Evolutionary conservation across 2,888 invertebrate genomes (phyloP).

Genomic region (Linnaemya tessellans): DNA sequence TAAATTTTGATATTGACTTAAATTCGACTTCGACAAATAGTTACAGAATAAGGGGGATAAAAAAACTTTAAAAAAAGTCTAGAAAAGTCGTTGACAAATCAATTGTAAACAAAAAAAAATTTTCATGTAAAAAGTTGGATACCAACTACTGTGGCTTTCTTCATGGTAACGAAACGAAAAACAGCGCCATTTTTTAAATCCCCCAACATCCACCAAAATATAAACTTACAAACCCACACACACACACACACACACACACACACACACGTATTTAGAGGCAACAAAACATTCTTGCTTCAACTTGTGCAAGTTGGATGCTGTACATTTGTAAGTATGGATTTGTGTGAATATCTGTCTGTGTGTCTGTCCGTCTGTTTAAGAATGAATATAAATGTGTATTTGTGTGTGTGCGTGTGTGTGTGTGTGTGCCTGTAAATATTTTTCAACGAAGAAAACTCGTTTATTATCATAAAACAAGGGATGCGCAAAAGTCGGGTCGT

Average conservation of each 20-base stretch:
- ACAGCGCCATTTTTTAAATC: constrained; percentile 57
- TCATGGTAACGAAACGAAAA: constrained; percentile 12
- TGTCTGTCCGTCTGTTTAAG: constrained; percentile 27
- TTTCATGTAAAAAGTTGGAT: too few species aligned
- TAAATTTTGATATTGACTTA: too few species aligned
- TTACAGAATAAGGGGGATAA: too few species aligned
- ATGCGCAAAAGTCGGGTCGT: constrained; percentile 82
- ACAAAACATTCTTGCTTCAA: constrained; percentile 44
- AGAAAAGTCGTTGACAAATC: neutral
- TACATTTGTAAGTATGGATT: neutral
- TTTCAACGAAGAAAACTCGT: constrained; percentile 83
- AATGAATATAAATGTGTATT: neutral
- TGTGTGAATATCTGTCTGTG: constrained; percentile 22
- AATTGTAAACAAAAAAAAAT: neutral
- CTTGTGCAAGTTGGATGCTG: constrained; percentile 29
- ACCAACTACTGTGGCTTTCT: constrained; percentile 48
- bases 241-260: constrained; percentile 6
- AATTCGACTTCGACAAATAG: too few species aligned
- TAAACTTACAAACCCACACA: constrained; percentile 35
- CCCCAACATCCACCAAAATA: constrained; percentile 36
- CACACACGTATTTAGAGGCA: too few species aligned
- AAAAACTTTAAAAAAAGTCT: too few species aligned
- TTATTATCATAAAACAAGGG: constrained; percentile 83
- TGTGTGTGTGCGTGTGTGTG: constrained; percentile 19
- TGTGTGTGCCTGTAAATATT: constrained; percentile 73